A percentile compares a stretch with the other conserved stretches of the same genome.
phyloP scores from a whole-genome alignment of 2,113 vertebrate species.

The Kryptolebias marmoratus region DNA sequence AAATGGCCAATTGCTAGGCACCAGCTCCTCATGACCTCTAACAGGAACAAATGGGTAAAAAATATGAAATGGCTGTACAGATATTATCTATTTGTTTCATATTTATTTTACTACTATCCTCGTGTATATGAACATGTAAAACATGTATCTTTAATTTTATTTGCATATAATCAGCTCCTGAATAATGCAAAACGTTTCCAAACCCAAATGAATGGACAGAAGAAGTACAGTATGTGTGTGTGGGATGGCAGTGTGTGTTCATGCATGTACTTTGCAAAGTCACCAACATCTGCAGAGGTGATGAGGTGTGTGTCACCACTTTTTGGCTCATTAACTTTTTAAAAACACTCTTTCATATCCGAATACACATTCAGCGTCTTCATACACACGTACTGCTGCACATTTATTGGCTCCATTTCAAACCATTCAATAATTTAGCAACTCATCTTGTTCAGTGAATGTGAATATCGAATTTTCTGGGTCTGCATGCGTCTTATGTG shows the following conservation, averaged over 20 bases:
- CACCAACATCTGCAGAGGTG: slow-evolving; percentile 16
- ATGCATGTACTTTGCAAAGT: neutral
- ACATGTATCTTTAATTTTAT: too few species aligned
- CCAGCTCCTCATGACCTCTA: too few species aligned
- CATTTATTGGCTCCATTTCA: slow-evolving; percentile 43
- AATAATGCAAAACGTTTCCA: too few species aligned
- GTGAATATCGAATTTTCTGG: slow-evolving; percentile 45
- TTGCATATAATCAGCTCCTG: too few species aligned
- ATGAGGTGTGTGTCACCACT: neutral
- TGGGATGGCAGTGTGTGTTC: neutral
- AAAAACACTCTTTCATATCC: slow-evolving; percentile 10
- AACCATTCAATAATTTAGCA: slow-evolving; percentile 55
- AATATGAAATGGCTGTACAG: too few species aligned
- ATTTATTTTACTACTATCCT: too few species aligned
- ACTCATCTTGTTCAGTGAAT: slow-evolving; percentile 47
- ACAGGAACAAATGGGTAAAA: too few species aligned
- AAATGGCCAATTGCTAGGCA: too few species aligned
- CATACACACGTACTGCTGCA: slow-evolving; percentile 12
- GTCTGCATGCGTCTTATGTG: neutral
- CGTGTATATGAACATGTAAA: too few species aligned
- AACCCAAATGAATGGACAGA: too few species aligned
- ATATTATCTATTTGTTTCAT: too few species aligned
- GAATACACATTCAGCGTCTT: neutral
- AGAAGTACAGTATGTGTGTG: neutral
- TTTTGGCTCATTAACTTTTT: slow-evolving; percentile 2